These are phyloP conservation scores for Myiopsitta monachus DNA, from an alignment of 2,113 vertebrate genomes.

Conservation along the genomic window DNA sequence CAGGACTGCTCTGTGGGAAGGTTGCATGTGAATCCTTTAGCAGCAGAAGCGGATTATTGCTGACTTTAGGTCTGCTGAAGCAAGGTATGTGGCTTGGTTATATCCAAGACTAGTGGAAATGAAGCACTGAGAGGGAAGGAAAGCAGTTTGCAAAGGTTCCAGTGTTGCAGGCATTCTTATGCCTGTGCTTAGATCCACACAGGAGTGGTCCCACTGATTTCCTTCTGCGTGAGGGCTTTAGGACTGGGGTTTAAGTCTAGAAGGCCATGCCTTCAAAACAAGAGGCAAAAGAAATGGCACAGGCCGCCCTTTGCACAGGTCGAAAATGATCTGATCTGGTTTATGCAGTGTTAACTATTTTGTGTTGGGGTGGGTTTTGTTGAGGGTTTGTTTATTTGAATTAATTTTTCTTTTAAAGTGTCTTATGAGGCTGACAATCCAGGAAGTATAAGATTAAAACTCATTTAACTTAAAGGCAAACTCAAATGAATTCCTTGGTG, in stretches of 20 bases:
- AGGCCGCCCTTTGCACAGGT: neutral
- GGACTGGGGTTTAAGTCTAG: neutral
- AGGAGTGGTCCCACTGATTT: neutral
- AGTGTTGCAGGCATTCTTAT: neutral
- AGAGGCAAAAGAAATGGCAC: neutral
- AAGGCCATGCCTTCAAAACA: neutral
- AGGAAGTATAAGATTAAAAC: neutral
- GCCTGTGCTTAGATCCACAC: neutral
- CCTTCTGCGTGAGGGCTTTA: neutral
- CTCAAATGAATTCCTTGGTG: neutral
- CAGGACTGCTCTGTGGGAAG: neutral
- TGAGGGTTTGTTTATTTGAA: neutral
- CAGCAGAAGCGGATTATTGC: neutral
- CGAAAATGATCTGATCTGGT: neutral
- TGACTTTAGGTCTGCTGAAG: neutral
- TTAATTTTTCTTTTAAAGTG: neutral
- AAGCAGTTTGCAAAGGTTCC: neutral
- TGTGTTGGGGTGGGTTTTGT: neutral
- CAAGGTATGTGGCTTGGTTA: neutral
- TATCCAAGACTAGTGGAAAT: neutral
- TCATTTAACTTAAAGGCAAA: neutral
- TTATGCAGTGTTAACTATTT: neutral
- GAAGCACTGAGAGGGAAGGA: neutral
- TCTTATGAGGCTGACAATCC: neutral
- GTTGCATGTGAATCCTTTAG: accelerated